Base-by-base conservation (phyloP, 2,888 invertebrate genomes). In the Meghimatium bilineatum region DNA sequence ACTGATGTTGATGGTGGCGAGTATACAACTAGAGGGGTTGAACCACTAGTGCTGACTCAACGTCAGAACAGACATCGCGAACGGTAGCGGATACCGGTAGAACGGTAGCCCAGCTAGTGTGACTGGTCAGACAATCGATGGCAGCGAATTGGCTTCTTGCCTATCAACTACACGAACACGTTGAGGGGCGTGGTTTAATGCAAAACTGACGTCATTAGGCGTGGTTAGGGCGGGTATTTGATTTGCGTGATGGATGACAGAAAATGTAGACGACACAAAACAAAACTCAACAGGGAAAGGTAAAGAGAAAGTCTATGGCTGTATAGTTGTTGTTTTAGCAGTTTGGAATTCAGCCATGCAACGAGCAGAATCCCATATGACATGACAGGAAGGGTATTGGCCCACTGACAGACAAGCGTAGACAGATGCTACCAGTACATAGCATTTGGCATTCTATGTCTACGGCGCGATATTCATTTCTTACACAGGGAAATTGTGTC, bases 61-160 rank as follows among this genome's bases (percentile, higher is more conserved):
- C 63, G 44, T 38, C 36, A 63, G 2, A 26, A 36, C 20, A 29
- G 12, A 5, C 38, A 52, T 20, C 36, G 20, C 34, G n/a, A n/a
- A n/a, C n/a, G n/a, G n/a, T n/a, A n/a, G n/a, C n/a, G n/a, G n/a
- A n/a, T n/a, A n/a, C n/a, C n/a, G n/a, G n/a, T n/a, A n/a, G n/a
- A n/a, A n/a, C n/a, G n/a, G n/a, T n/a, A n/a, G n/a, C 38, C n/a
- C 38, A 34, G 63, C 63, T 36, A 17, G 1, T 67, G 78, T n/a
- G 44, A 78, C 67, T 78, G 78, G 78, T 66, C 38, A 23, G 20
- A 12, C 29, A 34, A 67, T 66, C 44, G 78, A 67, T 66, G 67
- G n/a, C 29, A 78, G 78, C 78, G 67, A 69, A 80, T 44, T 80
- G 80, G 71, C 80, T 80, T 34, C 80, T 56, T 69, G 71, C 56